Conservation (phyloP, 2,113 vertebrate species). For the Rattus norvegicus region GRCr8 NC_086024.1:21058001-21058500, state of each 20-base stretch:
- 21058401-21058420: too few species aligned
- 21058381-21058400: too few species aligned
- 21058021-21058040: neutral
- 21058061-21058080: neutral
- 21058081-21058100: neutral
- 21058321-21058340: too few species aligned
- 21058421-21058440: too few species aligned
- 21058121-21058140: neutral
- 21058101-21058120: neutral
- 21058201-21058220: rapidly evolving
- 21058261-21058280: neutral
- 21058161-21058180: neutral
- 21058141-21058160: neutral
- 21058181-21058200: neutral
- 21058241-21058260: neutral
- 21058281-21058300: too few species aligned
- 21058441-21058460: too few species aligned
- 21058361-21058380: too few species aligned
- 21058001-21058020: neutral
- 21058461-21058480: too few species aligned
- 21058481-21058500: too few species aligned
- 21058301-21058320: too few species aligned
- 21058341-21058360: too few species aligned
- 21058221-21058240: neutral
- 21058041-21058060: neutral